Evolutionary conservation across 2,113 vertebrate genomes (phyloP).

Genomic region (Epinephelus moara): DNA sequence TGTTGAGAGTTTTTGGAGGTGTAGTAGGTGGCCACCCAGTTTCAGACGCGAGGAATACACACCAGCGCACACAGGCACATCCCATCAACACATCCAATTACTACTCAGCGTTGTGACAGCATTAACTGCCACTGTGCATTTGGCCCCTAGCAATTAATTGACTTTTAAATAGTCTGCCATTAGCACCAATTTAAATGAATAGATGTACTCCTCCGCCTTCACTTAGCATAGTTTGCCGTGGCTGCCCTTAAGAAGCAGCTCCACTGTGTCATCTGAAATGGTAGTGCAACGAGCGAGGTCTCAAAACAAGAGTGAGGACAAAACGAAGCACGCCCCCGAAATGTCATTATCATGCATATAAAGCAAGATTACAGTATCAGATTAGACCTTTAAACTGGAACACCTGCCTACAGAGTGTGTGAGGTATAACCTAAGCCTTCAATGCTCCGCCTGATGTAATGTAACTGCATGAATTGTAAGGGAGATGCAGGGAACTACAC

Average conservation of each 20-base stretch:
- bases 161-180: slow-evolving; percentile 80
- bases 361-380: slow-evolving; percentile 18
- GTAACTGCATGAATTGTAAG: background rate
- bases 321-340: slow-evolving; percentile 9
- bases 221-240: slow-evolving; percentile 37
- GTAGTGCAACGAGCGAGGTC: background rate
- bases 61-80: slow-evolving; percentile 32
- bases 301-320: slow-evolving; percentile 24
- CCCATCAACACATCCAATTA: slow-evolving; percentile 72
- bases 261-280: slow-evolving; percentile 32
- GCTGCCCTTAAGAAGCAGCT: slow-evolving; percentile 45
- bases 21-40: slow-evolving; percentile 41
- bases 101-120: slow-evolving; percentile 73
- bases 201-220: slow-evolving; percentile 68
- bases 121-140: slow-evolving; percentile 76
- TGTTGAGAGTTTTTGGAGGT: slow-evolving; percentile 17
- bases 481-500: background rate
- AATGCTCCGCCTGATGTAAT: background rate
- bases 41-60: slow-evolving; percentile 42
- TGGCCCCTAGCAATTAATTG: slow-evolving; percentile 78
- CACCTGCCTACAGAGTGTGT: background rate
- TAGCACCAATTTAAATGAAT: slow-evolving; percentile 79
- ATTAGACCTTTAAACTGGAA: slow-evolving; percentile 8
- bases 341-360: slow-evolving; percentile 32
- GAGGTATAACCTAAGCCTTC: background rate